Conservation (phyloP, 2,888 invertebrate species). For the Clepsis dumicolana region DNA sequence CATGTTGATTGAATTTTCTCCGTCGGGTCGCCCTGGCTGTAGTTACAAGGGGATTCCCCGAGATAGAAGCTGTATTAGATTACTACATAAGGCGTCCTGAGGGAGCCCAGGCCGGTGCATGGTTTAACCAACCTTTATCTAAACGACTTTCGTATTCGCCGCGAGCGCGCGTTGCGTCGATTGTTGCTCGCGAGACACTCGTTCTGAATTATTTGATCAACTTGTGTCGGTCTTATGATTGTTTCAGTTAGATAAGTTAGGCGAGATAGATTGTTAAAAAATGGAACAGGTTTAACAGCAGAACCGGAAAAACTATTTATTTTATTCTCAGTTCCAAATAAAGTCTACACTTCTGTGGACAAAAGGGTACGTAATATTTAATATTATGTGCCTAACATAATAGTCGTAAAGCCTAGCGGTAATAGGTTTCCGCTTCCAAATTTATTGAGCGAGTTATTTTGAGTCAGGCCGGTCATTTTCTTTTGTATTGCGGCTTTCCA, state of each 20-base stretch:
- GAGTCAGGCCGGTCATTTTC: constrained; percentile 13
- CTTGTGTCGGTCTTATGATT: constrained; percentile 24
- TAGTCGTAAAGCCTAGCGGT: constrained; percentile 13
- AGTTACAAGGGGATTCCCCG: constrained; percentile 31
- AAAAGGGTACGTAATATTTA: constrained; percentile 1
- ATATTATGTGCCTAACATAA: constrained; percentile 11
- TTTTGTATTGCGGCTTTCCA: constrained; percentile 17
- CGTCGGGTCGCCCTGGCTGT: constrained; percentile 19
- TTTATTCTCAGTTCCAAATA: constrained; percentile 4
- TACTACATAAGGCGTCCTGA: constrained; percentile 39
- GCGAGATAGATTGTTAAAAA: not conserved
- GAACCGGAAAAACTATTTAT: not conserved
- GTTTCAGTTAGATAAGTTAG: constrained; percentile 4
- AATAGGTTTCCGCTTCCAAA: constrained; percentile 16
- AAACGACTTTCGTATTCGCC: constrained; percentile 38
- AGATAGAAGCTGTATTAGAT: constrained; percentile 38
- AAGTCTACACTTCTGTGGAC: not conserved
- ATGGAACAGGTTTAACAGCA: not conserved
- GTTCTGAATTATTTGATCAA: constrained; percentile 26
- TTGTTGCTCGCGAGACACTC: constrained; percentile 39
- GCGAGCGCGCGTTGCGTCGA: constrained; percentile 14
- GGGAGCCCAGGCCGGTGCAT: constrained; percentile 31
- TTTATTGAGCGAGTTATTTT: constrained; percentile 11
- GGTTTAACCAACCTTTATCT: constrained; percentile 45
- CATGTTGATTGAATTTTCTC: constrained; percentile 32